A percentile compares a stretch with the other conserved stretches of the same genome.
Evolutionary conservation across 2,113 vertebrate genomes (phyloP).

Genomic region (Chunga burmeisteri): DNA sequence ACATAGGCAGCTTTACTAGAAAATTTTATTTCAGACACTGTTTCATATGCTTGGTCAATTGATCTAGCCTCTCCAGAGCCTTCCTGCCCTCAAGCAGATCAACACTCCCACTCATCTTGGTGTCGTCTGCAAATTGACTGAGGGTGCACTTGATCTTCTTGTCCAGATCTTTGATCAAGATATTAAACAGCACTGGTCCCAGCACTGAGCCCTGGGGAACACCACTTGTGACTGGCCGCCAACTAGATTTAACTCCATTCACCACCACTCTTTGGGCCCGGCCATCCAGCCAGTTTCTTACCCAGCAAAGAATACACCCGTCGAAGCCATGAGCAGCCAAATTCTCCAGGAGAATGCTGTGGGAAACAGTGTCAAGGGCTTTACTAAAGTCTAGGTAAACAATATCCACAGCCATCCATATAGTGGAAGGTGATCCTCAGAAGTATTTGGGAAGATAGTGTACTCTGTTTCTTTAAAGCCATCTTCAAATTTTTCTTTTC

Average conservation of each 20-base stretch:
- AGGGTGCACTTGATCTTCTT: too few species aligned
- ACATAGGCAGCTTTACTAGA: not conserved
- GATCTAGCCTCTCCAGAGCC: not conserved
- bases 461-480: not conserved
- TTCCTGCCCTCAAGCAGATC: too few species aligned
- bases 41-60: not conserved
- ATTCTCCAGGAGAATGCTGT: too few species aligned
- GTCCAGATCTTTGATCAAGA: not conserved
- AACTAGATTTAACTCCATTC: not conserved
- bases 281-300: too few species aligned
- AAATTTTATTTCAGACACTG: not conserved
- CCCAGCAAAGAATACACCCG: too few species aligned
- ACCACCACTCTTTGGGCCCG: too few species aligned
- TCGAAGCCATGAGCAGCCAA: too few species aligned
- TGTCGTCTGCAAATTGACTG: not conserved
- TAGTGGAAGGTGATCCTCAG: not conserved
- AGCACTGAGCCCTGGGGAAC: not conserved
- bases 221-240: not conserved
- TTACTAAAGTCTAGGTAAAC: too few species aligned
- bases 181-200: not conserved
- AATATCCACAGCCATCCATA: too few species aligned
- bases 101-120: too few species aligned
- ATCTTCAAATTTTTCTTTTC: not conserved
- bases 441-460: not conserved
- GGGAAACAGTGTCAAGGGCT: too few species aligned